Conservation (phyloP, 1,140 invertebrate species). For the Antheraea mylitta region DNA sequence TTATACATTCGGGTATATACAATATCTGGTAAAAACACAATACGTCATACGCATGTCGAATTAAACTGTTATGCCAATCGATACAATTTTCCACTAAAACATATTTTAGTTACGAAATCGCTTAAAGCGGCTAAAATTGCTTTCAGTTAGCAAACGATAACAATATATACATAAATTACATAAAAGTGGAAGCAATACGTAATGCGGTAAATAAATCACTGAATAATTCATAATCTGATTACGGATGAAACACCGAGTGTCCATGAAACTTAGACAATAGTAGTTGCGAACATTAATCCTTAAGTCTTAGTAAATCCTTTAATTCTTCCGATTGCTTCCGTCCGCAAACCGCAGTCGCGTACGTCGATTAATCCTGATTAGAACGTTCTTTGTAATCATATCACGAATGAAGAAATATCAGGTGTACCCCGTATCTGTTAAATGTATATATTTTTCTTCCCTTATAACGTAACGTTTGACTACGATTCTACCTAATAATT, state of each 20-base stretch:
- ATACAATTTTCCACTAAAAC: too few relatives aligned
- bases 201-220: neutral
- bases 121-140: too few relatives aligned
- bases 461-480: too few relatives aligned
- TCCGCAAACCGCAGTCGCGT: constrained; percentile 16
- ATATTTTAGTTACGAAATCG: too few relatives aligned
- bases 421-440: too few relatives aligned
- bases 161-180: neutral
- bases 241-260: neutral
- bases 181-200: neutral
- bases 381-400: constrained; percentile 34
- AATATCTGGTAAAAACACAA: too few relatives aligned
- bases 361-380: constrained; percentile 54
- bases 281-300: constrained; percentile 36
- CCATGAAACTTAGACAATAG: constrained; percentile 23
- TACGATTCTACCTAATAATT: too few relatives aligned
- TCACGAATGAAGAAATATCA: neutral
- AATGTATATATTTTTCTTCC: too few relatives aligned
- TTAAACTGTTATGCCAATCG: too few relatives aligned
- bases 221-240: neutral
- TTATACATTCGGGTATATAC: too few relatives aligned
- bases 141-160: neutral
- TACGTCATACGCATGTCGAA: too few relatives aligned
- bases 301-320: constrained; percentile 46
- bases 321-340: constrained; percentile 44